Evolutionary conservation across 2,797 vertebrate species (phyloP), one percentile per base, ranked within the genome.

Genomic region (Margarornis squamiger): DNA sequence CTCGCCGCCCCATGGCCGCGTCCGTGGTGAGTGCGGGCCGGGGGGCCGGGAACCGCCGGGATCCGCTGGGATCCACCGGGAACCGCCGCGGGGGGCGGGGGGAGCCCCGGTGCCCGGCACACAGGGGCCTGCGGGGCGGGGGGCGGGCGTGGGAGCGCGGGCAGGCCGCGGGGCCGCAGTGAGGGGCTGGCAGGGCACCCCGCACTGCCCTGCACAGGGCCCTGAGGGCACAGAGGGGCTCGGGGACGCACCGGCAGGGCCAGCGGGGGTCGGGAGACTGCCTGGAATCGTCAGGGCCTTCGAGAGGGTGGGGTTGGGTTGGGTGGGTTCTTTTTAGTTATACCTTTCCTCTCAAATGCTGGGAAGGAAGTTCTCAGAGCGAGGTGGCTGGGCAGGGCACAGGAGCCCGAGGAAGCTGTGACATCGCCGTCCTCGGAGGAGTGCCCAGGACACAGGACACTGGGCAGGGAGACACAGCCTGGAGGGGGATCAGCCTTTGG

Each of bases 241-340:
- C 12, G 6, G 36, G 0, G 19, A 22, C 14, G 10, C 30, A 0
- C 5, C 52, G 14, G 68, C 17, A 19, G 57, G 6, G 63, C 39
- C 52, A 38, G 0, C 15, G 32, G 0, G 3, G 21, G 2, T 7
- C 10, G 55, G 32, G 19, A 15, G 2, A 2, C 3, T 49, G 45
- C 30, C 41, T 20, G 62, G 48, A 12, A 6, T 6, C 55, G n/a
- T 20, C 59, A 7, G 16, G 18, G 24, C 2, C 20, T 16, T 27
- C 8, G 6, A 18, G 34, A 51, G 30, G 23, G 23, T 45, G 41
- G 21, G 30, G 7, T 5, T 30, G 15, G 8, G 15, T 14, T 16
- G 12, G 2, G 4, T 13, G 48, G 27, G 48, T 6, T 34, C 17
- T 34, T 39, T 39, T 32, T 11, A 26, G 2, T 39, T 9, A 9